phyloP scores from a whole-genome alignment of 2,113 vertebrate genomes.

The Pagrus major region DNA sequence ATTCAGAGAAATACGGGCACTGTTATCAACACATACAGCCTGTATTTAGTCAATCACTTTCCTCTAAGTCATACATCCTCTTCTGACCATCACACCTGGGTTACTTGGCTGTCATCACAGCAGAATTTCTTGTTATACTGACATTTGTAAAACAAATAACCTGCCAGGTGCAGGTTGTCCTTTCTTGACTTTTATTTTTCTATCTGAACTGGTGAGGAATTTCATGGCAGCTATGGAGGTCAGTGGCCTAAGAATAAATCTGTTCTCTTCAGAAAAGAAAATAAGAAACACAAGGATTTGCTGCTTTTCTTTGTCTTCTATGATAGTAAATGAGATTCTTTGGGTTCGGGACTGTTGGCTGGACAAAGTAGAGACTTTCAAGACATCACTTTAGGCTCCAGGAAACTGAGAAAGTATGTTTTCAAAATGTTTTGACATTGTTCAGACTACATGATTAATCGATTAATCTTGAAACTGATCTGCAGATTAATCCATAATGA shows the following conservation, averaged over 20 bases:
- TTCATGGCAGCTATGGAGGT: conserved; percentile 40
- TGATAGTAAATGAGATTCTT: too few species aligned
- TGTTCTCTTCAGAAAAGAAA: conserved; percentile 13
- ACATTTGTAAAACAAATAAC: conserved; percentile 67
- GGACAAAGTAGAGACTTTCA: too few species aligned
- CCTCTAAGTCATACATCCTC: conserved; percentile 33
- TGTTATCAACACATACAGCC: conserved; percentile 41
- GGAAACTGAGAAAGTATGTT: too few species aligned
- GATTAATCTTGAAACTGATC: too few species aligned
- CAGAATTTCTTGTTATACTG: conserved; percentile 49
- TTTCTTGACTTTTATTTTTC: conserved; percentile 22
- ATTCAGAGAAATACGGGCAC: conserved; percentile 45
- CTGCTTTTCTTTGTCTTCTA: too few species aligned
- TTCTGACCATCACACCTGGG: conserved; percentile 46
- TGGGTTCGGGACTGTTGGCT: too few species aligned
- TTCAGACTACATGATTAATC: too few species aligned
- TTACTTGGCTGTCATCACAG: conserved; percentile 36
- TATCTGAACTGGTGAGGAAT: conserved; percentile 23
- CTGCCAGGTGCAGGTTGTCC: conserved; percentile 40
- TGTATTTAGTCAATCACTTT: conserved; percentile 52
- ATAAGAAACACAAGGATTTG: conserved; percentile 18
- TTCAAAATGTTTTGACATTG: too few species aligned
- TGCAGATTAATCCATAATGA: too few species aligned
- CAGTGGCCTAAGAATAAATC: conserved; percentile 37
- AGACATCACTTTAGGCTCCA: too few species aligned